Evolutionary conservation across 2,797 vertebrate species (phyloP).

Genomic region (Micromesistius poutassou): DNA sequence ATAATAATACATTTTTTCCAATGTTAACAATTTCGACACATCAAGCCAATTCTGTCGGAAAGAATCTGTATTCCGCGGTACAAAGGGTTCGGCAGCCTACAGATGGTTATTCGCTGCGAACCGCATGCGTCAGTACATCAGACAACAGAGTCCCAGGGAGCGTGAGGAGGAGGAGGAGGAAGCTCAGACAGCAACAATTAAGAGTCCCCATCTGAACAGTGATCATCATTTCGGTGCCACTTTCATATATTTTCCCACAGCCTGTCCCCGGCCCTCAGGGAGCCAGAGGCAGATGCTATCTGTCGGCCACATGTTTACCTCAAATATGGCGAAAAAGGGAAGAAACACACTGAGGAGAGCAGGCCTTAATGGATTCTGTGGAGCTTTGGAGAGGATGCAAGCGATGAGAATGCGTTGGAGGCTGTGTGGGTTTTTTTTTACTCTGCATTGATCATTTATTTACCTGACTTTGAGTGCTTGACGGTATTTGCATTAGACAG

Average conservation of each 20-base stretch:
- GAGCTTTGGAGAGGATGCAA: neutral
- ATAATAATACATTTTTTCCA: slow-evolving; percentile 12
- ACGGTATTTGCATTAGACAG: slow-evolving; percentile 27
- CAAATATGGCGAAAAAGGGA: slow-evolving; percentile 49
- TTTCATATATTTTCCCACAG: slow-evolving; percentile 81
- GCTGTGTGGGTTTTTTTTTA: too few relatives aligned
- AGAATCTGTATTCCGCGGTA: neutral
- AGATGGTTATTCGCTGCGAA: slow-evolving; percentile 31
- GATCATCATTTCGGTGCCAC: slow-evolving; percentile 70
- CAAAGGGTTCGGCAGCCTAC: neutral
- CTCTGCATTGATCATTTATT: neutral
- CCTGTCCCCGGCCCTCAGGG: slow-evolving; percentile 68
- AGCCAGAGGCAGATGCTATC: slow-evolving; percentile 70
- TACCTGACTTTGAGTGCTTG: slow-evolving; percentile 30
- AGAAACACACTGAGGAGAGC: slow-evolving; percentile 41
- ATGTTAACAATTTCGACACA: neutral
- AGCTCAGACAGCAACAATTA: slow-evolving; percentile 71
- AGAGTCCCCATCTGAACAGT: slow-evolving; percentile 68
- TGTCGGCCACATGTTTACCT: slow-evolving; percentile 63
- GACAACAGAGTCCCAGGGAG: slow-evolving; percentile 52
- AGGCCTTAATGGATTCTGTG: slow-evolving; percentile 11
- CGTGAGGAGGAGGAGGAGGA: slow-evolving; percentile 61
- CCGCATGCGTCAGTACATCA: slow-evolving; percentile 21
- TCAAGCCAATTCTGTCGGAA: neutral
- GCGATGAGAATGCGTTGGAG: neutral